Evolutionary conservation across 2,797 vertebrate genomes (phyloP).

Genomic region (Crenichthys baileyi): DNA sequence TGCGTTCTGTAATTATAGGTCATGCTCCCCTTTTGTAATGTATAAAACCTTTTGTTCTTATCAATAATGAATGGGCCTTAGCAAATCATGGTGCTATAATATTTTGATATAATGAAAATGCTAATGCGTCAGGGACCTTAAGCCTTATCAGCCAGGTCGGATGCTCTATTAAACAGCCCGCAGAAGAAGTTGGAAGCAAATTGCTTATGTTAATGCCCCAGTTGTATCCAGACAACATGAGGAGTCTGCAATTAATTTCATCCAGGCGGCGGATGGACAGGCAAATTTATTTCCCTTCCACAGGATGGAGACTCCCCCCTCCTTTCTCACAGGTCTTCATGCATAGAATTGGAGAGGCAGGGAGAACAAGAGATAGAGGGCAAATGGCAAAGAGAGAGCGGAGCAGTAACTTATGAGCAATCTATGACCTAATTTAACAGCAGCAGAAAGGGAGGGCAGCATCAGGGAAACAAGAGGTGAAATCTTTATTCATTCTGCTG

Average conservation of each 20-base stretch:
- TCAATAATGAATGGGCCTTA: slow-evolving; percentile 97
- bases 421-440: slow-evolving; percentile 87
- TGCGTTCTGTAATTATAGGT: slow-evolving; percentile 99
- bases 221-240: slow-evolving; percentile 95
- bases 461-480: slow-evolving; percentile 70
- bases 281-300: slow-evolving; percentile 92
- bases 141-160: slow-evolving; percentile 92
- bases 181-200: slow-evolving; percentile 94
- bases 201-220: slow-evolving; percentile 99
- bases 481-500: slow-evolving; percentile 92
- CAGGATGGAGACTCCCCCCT: slow-evolving; percentile 71
- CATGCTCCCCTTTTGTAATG: slow-evolving; percentile 95
- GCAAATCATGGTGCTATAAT: slow-evolving; percentile 88
- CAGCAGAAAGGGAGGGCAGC: slow-evolving; percentile 71
- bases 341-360: slow-evolving; percentile 69
- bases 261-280: slow-evolving; percentile 89
- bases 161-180: slow-evolving; percentile 96
- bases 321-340: slow-evolving; percentile 80
- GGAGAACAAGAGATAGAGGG: slow-evolving; percentile 69
- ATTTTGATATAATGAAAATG: slow-evolving; percentile 98
- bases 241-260: slow-evolving; percentile 97
- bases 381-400: slow-evolving; percentile 70
- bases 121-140: slow-evolving; percentile 88
- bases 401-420: slow-evolving; percentile 76
- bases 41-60: slow-evolving; percentile 97